Base-by-base conservation (phyloP, 2,113 vertebrate genomes). In the Syrmaticus mikado region DNA sequence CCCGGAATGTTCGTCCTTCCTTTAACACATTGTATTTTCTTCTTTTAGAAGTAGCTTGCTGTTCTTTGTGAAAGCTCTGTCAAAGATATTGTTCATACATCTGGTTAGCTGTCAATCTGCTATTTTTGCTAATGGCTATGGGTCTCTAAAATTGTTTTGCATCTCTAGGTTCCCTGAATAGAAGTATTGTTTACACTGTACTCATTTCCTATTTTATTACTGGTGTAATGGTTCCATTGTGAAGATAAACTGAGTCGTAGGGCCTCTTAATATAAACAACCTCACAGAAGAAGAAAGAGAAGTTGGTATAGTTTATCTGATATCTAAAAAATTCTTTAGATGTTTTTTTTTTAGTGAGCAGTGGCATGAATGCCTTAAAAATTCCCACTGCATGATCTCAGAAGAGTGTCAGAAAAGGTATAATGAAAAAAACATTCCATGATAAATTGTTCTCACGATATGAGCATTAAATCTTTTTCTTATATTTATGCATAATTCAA, bases 121-220 rank as follows among this genome's bases (percentile, higher is more conserved):
- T 92, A 28, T 85, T 92, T 97, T 93, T 94, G 82, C 80, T 96
- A 94, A 94, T 94, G 62, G 65, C 77, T 95, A 76, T 38, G 57
- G 82, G 84, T 90, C 22, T 73, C 80, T 88, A 70, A 80, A 94
- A 91, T 82, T 58, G 87, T 89, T 96, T 91, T 89, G 70, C 91
- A 85, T 85, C 62, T 92, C 67, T 48, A 86, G 73, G 62, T 50
- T 86, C 34, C 72, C 80, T 90, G 53, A 91, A 93, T 80, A 76
- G 83, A 90, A 72, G 28, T 14, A 46, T 11, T 93, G 76, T 93
- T 90, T 95, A 77, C 73, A 3, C 36, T 83, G 85, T 43, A 10
- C 70, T 92, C 82, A 85, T 94, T 96, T 92, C 45, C 64, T 43
- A 80, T 93, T 96, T 94, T 96, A 94, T 95, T 96, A 92, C 64